Percentiles rank a stretch among this genome's conserved stretches.
phyloP scores from a whole-genome alignment of 2,888 invertebrate genomes.

The Tiliacea aurago region DNA sequence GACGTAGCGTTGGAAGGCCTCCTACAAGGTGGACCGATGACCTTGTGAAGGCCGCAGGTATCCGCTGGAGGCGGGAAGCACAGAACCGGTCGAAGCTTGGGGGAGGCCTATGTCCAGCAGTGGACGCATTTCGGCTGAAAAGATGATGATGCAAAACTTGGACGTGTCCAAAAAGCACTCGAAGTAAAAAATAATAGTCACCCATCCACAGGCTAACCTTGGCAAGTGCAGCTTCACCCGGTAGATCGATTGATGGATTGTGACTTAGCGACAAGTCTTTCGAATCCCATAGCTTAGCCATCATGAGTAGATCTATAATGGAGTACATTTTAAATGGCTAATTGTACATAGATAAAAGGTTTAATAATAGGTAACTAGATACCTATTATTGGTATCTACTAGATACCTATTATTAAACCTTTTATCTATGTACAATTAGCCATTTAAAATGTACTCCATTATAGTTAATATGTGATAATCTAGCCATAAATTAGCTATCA shows the following conservation, averaged over 20 bases:
- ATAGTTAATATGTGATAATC: slow-evolving; percentile 29
- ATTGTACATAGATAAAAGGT: slow-evolving; percentile 7
- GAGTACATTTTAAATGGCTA: slow-evolving; percentile 12
- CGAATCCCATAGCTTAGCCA: neutral
- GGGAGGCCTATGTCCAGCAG: no score
- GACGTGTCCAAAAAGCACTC: neutral
- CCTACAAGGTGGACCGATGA: no score
- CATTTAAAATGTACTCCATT: slow-evolving; percentile 21
- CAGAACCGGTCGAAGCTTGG: no score
- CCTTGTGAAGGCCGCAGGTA: no score
- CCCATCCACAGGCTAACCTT: neutral
- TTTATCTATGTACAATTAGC: slow-evolving; percentile 9
- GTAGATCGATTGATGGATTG: neutral
- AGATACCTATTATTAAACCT: neutral
- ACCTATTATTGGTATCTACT: no score
- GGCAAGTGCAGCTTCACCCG: neutral
- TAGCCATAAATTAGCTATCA: slow-evolving; percentile 23
- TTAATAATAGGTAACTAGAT: no score
- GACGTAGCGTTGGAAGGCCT: no score
- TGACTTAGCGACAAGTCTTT: neutral
- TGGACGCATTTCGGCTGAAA: no score
- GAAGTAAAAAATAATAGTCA: neutral
- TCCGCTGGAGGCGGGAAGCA: no score
- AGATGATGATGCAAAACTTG: no score
- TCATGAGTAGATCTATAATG: slow-evolving; percentile 11